Base-by-base conservation (phyloP, 2,113 vertebrate genomes). In the Cepphus grylle region DNA sequence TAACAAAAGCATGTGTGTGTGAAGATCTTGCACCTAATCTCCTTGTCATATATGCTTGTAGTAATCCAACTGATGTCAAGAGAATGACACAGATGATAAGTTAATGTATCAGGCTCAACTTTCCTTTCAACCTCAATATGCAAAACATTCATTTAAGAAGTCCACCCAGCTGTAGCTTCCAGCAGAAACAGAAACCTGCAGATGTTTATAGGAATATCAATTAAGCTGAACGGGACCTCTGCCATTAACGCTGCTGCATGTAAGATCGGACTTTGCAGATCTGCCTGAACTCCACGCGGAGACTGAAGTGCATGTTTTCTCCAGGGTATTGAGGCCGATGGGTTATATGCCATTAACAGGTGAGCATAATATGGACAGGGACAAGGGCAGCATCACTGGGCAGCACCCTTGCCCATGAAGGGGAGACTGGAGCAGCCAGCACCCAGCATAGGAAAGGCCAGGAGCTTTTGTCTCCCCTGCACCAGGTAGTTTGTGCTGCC, bases 1-100 rank as follows among this genome's bases (percentile, higher is more conserved):
- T 95, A 95, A 96, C 92, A 97, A 97, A 98, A 94, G 86, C 67
- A 86, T 61, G 72, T 50, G 73, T 73, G 74, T 71, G 84, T 72
- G 91, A 96, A 88, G 94, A 81, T 82, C 67, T 67, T 36, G 56
- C 73, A 74, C 65, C 63, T 87, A 77, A 88, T 90, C 69, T 91
- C 78, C 86, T 91, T 90, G 73, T 93, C 84, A 47, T 70, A 84
- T 52, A 61, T 59, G 52, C 72, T 80, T 94, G 78, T 50, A 93
- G 71, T 71, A 90, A 97, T 83, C 86, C 88, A 66, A 77, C 22
- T 71, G 67, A 93, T 92, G 86, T 94, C 90, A 96, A 93, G 72
- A 80, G 66, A 95, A 71, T 12, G 53, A 82, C 65, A 91, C 34
- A 85, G 59, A 86, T 86, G 74, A 84, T 90, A 84, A 88, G 55